Evolutionary conservation across 2,797 vertebrate genomes (phyloP), one percentile per base, ranked within the genome.

Genomic region (Rhincodon typus): DNA sequence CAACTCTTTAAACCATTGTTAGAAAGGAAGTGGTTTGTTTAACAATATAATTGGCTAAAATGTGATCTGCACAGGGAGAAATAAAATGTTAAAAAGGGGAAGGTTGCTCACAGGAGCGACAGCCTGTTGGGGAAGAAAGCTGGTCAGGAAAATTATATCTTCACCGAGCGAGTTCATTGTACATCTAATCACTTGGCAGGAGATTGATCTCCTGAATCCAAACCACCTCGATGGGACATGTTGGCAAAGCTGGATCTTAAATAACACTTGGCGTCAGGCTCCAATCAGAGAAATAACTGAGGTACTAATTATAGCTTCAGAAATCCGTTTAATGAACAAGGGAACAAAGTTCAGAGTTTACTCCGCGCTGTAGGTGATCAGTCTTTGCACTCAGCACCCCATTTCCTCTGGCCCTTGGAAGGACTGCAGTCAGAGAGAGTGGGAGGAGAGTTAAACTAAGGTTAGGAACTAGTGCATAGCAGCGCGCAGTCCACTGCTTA

Each of bases 371-470:
- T 69, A 42, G 90, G 62, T 93, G 90, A 93, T 93, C 90, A 38
- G n/a, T 10, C 4, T 42, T 69, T 93, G 90, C 90, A 93, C 90
- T 69, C 66, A 69, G 90, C 90, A 93, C 66, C 90, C 90, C 23
- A 23, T 21, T 42, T 93, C 66, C 90, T 66, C 57, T 93, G 90
- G 69, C 46, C 74, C 12, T 4, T 4, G 46, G 46, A 69, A 95
- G 94, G 72, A 70, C 50, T 30, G 25, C 30, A 95, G 94, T 69
- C 46, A 77, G 50, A 72, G 21, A 34, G 53, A 77, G 94, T n/a
- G 50, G 94, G n/a, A 53, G 69, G 94, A 53, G 94, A 95, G 94
- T 95, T 95, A 74, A 8, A 95, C 72, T 95, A 95, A 74, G 94
- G 94, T 95, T 95, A 72, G 42, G 94, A 72, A 95, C 77, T 42